These are phyloP conservation scores for Alosa alosa DNA, from an alignment of 2,113 vertebrate genomes.

Conservation along the genomic window DNA sequence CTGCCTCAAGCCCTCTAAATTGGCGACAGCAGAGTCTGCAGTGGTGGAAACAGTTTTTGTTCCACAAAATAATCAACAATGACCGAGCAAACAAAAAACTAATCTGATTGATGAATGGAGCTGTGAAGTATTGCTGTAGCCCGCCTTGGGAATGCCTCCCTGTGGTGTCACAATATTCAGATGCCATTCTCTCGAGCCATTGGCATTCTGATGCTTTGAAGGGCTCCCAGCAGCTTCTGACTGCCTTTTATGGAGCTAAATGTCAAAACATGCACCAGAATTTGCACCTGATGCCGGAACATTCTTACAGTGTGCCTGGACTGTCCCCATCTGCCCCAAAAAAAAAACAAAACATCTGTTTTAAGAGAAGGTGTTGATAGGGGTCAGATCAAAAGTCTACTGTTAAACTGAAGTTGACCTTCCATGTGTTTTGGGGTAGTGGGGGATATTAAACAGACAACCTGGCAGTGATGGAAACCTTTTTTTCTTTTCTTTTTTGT, in stretches of 20 bases:
- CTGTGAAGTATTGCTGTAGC: not conserved
- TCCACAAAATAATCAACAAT: not conserved
- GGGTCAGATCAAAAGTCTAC: not conserved
- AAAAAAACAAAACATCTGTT: not conserved
- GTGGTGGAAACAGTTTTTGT: not conserved
- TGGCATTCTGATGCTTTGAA: not conserved
- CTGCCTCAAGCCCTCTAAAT: not conserved
- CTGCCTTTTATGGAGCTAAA: not conserved
- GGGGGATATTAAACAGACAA: not conserved
- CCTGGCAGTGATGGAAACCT: not conserved
- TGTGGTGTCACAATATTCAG: not conserved
- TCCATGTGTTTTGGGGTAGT: not conserved
- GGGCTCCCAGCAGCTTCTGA: not conserved
- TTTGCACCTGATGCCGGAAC: constrained; percentile 26
- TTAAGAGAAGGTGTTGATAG: not conserved
- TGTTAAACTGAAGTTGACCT: not conserved
- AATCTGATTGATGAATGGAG: not conserved
- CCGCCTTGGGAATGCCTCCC: not conserved
- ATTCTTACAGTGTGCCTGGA: not conserved
- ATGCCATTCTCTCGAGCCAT: not conserved
- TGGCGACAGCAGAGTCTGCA: not conserved
- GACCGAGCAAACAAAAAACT: not conserved
- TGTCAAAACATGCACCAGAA: constrained; percentile 17
- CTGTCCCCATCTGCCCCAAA: too few relatives aligned
- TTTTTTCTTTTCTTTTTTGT: not conserved